These are phyloP conservation scores for Sericinus montela DNA, from an alignment of 2,888 invertebrate species.

Conservation along the genomic window DNA sequence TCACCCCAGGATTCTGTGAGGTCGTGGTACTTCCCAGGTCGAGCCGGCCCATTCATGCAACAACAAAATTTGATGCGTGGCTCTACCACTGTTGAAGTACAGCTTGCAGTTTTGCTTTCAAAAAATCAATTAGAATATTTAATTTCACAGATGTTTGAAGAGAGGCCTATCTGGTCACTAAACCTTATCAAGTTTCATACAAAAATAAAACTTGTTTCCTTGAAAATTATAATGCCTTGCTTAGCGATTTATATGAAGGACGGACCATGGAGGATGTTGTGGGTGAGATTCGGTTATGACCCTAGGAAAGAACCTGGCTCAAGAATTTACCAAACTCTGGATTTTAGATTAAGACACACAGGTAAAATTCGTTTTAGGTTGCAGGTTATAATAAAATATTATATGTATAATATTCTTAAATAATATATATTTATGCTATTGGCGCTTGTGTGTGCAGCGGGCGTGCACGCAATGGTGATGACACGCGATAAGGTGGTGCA, in stretches of 20 bases:
- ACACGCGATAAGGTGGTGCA: conserved; percentile 43
- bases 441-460: conserved; percentile 34
- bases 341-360: conserved; percentile 85
- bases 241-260: conserved; percentile 91
- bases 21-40: no score
- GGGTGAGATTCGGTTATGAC: conserved; percentile 95
- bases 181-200: conserved; percentile 85
- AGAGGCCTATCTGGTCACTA: conserved; percentile 94
- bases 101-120: no score
- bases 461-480: conserved; percentile 55
- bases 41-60: no score
- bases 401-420: neutral
- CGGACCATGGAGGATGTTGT: conserved; percentile 96
- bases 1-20: no score
- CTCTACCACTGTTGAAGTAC: no score
- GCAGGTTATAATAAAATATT: no score
- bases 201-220: conserved; percentile 77
- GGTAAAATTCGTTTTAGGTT: conserved; percentile 55
- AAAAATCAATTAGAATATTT: no score
- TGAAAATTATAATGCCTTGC: conserved; percentile 89
- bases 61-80: no score
- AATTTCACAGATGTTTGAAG: conserved; percentile 84
- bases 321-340: conserved; percentile 92
- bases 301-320: conserved; percentile 89
- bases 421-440: no score